Conservation (phyloP, 2,113 vertebrate species). For the Carlito syrichta region DNA sequence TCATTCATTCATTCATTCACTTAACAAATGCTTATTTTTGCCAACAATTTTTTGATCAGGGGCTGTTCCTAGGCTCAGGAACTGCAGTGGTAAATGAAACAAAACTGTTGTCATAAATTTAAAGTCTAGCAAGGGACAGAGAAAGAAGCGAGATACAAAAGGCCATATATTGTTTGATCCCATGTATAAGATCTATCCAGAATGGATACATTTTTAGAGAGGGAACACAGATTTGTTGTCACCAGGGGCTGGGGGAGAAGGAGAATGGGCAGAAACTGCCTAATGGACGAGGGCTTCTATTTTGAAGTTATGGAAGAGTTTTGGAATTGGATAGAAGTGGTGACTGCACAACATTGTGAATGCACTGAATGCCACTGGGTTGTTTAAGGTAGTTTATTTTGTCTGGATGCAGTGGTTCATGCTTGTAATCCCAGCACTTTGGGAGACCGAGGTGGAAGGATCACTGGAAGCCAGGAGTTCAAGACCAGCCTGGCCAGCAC, state of each 20-base stretch:
- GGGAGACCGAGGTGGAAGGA: too few species aligned
- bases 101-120: neutral
- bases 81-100: neutral
- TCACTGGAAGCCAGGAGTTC: too few species aligned
- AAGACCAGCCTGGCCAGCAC: too few species aligned
- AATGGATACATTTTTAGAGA: neutral
- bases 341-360: neutral
- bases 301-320: neutral
- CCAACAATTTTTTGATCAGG: neutral
- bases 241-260: neutral
- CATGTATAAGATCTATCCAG: neutral
- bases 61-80: neutral
- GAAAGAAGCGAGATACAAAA: neutral
- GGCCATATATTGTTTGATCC: neutral
- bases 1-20: too few species aligned
- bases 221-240: too few species aligned
- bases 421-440: too few species aligned
- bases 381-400: neutral
- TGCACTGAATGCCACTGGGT: fast-evolving
- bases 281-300: neutral
- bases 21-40: neutral
- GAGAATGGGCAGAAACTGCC: neutral
- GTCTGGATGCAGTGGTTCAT: too few species aligned
- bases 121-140: neutral
- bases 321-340: neutral